These are phyloP conservation scores for Mastigias papua DNA, from an alignment of 30 jellyfish, hydroid and myxozoan genomes.

Conservation along the genomic window DNA sequence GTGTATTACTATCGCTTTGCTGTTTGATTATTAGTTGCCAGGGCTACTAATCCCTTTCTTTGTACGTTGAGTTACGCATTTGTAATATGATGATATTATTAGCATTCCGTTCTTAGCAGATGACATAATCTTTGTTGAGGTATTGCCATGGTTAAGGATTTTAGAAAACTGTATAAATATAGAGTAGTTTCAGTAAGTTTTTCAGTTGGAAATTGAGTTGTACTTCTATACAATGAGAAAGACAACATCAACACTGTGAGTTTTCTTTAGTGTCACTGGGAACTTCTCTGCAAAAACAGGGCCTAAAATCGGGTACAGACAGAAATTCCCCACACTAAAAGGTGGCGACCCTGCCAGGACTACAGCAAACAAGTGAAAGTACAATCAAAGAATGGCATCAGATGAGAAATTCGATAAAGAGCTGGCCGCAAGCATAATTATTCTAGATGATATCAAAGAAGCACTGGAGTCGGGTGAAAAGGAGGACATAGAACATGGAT, in stretches of 20 bases:
- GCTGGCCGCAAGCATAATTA: background rate
- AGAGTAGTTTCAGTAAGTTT: background rate
- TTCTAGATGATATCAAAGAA: background rate
- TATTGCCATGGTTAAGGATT: background rate
- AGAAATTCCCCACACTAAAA: conserved; percentile 48
- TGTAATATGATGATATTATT: no score
- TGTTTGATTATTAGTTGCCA: no score
- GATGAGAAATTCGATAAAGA: background rate
- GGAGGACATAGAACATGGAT: conserved; percentile 25
- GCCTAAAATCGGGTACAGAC: background rate
- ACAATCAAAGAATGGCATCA: background rate
- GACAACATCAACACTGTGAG: conserved; percentile 6
- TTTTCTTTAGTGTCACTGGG: conserved; percentile 4
- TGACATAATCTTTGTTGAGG: background rate
- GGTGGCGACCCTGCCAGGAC: conserved; percentile 64
- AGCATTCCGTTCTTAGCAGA: no score
- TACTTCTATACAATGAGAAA: background rate
- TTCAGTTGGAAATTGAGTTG: background rate
- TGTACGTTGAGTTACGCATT: no score
- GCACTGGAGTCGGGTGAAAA: conserved; percentile 23
- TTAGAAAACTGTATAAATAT: background rate
- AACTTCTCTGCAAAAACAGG: background rate
- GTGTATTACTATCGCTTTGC: no score
- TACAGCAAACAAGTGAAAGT: background rate
- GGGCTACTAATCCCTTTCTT: no score